These are phyloP conservation scores for Xanthorhoe spadicearia DNA, from an alignment of 2,888 invertebrate species.

Conservation along the genomic window DNA sequence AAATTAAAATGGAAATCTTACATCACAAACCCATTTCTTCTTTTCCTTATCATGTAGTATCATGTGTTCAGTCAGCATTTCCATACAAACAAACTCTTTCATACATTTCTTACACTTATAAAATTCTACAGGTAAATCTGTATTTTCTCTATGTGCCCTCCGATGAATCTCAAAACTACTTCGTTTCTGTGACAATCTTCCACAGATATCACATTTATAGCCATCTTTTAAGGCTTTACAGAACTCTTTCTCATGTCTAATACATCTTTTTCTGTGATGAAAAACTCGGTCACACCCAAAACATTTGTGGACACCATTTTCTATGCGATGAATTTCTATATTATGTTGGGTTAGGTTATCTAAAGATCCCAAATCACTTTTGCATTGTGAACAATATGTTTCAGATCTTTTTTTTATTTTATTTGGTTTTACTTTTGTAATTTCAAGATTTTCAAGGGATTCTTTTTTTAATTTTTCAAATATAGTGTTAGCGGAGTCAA, in stretches of 20 bases:
- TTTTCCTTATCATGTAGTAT: constrained; percentile 54
- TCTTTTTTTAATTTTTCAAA: constrained; percentile 29
- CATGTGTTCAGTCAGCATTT: constrained; percentile 58
- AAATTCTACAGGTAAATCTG: constrained; percentile 59
- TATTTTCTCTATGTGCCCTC: constrained; percentile 61
- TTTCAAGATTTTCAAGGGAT: constrained; percentile 18
- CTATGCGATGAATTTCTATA: constrained; percentile 61
- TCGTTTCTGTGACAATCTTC: constrained; percentile 62
- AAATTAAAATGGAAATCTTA: too few relatives aligned
- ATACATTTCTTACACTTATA: constrained; percentile 69
- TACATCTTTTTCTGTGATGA: constrained; percentile 58
- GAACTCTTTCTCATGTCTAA: constrained; percentile 65
- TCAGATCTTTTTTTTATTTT: constrained; percentile 52
- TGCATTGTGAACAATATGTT: constrained; percentile 68
- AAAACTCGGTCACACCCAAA: constrained; percentile 74
- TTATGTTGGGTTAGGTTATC: constrained; percentile 60
- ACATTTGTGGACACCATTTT: constrained; percentile 63
- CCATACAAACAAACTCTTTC: constrained; percentile 60
- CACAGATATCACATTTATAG: constrained; percentile 67
- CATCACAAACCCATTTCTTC: constrained; percentile 75
- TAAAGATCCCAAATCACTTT: constrained; percentile 54
- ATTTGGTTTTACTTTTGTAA: constrained; percentile 39
- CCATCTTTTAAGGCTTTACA: constrained; percentile 72
- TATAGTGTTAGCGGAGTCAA: constrained; percentile 18
- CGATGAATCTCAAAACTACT: constrained; percentile 66